phyloP scores from a whole-genome alignment of 2,888 invertebrate genomes.

The Corythucha ciliata region DNA sequence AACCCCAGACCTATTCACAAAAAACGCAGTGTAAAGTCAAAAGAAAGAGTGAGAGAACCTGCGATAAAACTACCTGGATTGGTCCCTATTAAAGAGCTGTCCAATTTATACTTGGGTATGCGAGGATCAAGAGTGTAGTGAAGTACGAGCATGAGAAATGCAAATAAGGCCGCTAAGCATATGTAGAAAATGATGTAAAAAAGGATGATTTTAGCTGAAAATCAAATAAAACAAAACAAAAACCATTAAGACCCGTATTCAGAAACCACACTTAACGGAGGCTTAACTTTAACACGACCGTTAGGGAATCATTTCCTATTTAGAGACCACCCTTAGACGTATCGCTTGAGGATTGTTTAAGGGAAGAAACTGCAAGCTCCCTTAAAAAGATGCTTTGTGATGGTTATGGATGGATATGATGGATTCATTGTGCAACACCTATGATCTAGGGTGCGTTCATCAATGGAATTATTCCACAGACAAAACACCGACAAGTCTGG shows the following conservation, averaged over 20 bases:
- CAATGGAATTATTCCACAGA: too few relatives aligned
- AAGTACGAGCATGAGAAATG: constrained; percentile 93
- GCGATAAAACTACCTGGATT: constrained; percentile 49
- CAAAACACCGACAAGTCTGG: too few relatives aligned
- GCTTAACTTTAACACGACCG: too few relatives aligned
- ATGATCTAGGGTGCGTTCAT: too few relatives aligned
- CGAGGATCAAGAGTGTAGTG: constrained; percentile 78
- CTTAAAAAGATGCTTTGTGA: too few relatives aligned
- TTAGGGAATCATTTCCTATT: too few relatives aligned
- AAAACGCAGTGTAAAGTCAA: neutral
- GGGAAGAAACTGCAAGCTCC: too few relatives aligned
- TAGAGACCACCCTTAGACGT: too few relatives aligned
- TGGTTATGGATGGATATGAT: too few relatives aligned
- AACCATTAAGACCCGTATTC: neutral
- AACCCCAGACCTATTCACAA: constrained; percentile 48
- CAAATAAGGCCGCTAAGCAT: constrained; percentile 82
- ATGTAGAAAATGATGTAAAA: constrained; percentile 93
- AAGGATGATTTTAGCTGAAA: constrained; percentile 80
- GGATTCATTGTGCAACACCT: too few relatives aligned
- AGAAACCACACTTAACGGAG: too few relatives aligned
- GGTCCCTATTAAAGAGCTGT: constrained; percentile 66
- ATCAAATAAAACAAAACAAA: constrained; percentile 33
- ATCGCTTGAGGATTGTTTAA: too few relatives aligned
- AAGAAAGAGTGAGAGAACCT: neutral
- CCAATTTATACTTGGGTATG: constrained; percentile 79